Conservation (phyloP, 2,113 vertebrate genomes). For the Girardinichthys multiradiatus region DNA sequence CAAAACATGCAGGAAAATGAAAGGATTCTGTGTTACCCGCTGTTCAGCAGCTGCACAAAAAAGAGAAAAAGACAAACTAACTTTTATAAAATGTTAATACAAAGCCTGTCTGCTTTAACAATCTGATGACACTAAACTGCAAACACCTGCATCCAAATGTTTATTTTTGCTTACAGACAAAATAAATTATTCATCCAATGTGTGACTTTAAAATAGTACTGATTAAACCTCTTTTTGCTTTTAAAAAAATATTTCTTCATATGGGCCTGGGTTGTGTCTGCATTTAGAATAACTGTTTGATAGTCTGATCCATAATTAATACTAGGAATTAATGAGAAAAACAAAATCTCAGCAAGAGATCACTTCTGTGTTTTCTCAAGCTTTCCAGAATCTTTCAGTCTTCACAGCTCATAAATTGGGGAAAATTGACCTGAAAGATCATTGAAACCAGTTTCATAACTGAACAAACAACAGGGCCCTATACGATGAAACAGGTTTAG, state of each 20-base stretch:
- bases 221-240: neutral
- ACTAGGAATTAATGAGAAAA: no score
- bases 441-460: no score
- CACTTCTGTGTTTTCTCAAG: neutral
- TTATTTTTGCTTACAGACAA: neutral
- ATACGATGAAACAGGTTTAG: no score
- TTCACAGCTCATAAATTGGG: no score
- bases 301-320: no score
- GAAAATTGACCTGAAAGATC: no score
- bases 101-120: conserved; percentile 25
- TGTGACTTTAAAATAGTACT: neutral
- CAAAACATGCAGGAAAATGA: conserved; percentile 47
- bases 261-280: neutral
- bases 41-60: conserved; percentile 46
- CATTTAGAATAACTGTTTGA: no score
- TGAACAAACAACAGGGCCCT: no score
- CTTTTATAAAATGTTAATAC: conserved; percentile 37
- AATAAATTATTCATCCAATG: neutral
- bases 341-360: neutral
- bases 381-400: no score
- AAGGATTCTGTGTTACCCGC: conserved; percentile 23
- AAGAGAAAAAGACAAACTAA: conserved; percentile 13
- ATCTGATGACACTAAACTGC: conserved; percentile 8
- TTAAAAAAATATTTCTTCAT: neutral
- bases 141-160: conserved; percentile 1